Evolutionary conservation across 2,113 vertebrate species (phyloP).

Genomic region (Gopherus flavomarginatus): DNA sequence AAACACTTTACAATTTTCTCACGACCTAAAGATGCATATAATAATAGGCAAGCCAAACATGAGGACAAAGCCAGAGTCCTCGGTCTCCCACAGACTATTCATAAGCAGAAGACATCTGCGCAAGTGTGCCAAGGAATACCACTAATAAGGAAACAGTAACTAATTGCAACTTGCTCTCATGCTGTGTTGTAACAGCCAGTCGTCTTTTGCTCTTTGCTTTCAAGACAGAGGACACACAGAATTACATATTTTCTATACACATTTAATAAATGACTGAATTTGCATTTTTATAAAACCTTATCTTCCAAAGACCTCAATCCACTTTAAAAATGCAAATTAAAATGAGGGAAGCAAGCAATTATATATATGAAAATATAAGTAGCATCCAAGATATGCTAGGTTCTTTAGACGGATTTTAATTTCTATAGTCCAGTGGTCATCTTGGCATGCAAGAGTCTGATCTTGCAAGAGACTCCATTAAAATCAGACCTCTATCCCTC

Average conservation of each 20-base stretch:
- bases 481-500: conserved; percentile 7
- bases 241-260: neutral
- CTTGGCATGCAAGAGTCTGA: neutral
- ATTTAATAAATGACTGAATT: neutral
- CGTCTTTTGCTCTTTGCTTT: neutral
- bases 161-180: neutral
- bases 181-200: neutral
- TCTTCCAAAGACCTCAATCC: neutral
- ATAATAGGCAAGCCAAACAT: neutral
- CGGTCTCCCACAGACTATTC: neutral
- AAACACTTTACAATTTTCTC: conserved; percentile 24
- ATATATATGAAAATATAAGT: neutral
- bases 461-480: conserved; percentile 7
- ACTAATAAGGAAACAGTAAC: neutral
- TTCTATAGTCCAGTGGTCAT: no score
- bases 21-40: neutral
- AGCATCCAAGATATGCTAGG: neutral
- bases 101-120: neutral
- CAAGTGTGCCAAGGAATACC: neutral
- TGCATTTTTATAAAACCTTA: neutral
- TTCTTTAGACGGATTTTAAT: neutral
- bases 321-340: conserved; percentile 32
- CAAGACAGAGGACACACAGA: neutral
- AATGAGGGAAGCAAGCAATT: neutral
- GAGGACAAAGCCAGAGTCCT: conserved; percentile 11